Conservation (phyloP, 1,140 invertebrate species). For the Episyrphus balteatus region DNA sequence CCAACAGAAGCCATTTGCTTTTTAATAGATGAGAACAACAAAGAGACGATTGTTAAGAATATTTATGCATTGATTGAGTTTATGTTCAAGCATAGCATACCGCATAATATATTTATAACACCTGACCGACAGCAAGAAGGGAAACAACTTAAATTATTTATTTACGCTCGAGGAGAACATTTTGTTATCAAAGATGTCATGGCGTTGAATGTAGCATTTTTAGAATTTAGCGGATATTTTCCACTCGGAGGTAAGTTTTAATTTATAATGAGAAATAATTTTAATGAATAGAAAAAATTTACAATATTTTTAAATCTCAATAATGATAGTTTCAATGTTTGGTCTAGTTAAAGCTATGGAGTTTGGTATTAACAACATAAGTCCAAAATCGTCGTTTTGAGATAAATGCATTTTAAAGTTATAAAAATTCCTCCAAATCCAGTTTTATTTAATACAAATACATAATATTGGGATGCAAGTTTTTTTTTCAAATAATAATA, state of each 20-base stretch:
- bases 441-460: no score
- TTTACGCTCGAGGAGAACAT: slow-evolving; percentile 20
- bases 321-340: no score
- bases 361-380: no score
- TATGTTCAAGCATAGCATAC: slow-evolving; percentile 24
- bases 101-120: slow-evolving; percentile 32
- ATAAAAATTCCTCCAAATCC: no score
- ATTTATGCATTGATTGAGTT: slow-evolving; percentile 19
- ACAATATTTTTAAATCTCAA: no score
- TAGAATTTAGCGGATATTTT: slow-evolving; percentile 27
- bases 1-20: slow-evolving; percentile 26
- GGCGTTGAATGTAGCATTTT: slow-evolving; percentile 30
- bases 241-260: slow-evolving; percentile 18
- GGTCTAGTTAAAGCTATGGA: no score
- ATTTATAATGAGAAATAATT: background rate
- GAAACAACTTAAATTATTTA: slow-evolving; percentile 17
- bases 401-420: no score
- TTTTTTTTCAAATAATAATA: no score
- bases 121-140: slow-evolving; percentile 6
- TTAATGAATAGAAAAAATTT: slow-evolving; percentile 7
- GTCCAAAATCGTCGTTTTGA: no score
- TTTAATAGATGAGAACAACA: slow-evolving; percentile 7
- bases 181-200: slow-evolving; percentile 20
- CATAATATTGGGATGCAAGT: no score
- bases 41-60: slow-evolving; percentile 8